Conservation (phyloP, 2,797 vertebrate genomes). For the Threskiornis aethiopicus region DNA sequence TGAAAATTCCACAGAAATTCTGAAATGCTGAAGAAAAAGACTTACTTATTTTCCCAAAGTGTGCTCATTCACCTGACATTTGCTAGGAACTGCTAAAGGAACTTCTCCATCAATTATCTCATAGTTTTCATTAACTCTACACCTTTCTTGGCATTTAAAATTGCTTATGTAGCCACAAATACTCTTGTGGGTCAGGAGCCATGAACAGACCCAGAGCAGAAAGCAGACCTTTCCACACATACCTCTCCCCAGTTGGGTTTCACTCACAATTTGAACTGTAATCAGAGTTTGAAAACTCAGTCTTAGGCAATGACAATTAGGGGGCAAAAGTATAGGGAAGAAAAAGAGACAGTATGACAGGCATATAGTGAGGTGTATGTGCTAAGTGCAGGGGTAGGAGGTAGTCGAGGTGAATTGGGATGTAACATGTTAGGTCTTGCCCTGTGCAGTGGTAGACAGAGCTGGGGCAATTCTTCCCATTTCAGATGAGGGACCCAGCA, state of each 20-base stretch:
- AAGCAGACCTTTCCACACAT: neutral
- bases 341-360: neutral
- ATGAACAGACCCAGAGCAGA: neutral
- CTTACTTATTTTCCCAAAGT: neutral
- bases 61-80: neutral
- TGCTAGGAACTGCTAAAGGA: neutral
- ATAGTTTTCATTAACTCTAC: neutral
- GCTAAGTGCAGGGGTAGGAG: neutral
- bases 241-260: neutral
- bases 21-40: neutral
- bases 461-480: neutral
- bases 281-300: neutral
- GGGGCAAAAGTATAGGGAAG: neutral
- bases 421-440: neutral
- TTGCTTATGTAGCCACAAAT: neutral
- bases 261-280: neutral
- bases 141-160: neutral
- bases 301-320: neutral
- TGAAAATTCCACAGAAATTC: neutral
- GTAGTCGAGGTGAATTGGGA: neutral
- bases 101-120: neutral
- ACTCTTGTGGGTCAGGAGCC: neutral
- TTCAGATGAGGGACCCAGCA: neutral
- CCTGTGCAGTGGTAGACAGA: rapidly evolving
- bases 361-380: neutral